Evolutionary conservation across 2,888 invertebrate genomes (phyloP), one percentile per base, ranked within the genome.

Genomic region (Caenorhabditis zanzibari): DNA sequence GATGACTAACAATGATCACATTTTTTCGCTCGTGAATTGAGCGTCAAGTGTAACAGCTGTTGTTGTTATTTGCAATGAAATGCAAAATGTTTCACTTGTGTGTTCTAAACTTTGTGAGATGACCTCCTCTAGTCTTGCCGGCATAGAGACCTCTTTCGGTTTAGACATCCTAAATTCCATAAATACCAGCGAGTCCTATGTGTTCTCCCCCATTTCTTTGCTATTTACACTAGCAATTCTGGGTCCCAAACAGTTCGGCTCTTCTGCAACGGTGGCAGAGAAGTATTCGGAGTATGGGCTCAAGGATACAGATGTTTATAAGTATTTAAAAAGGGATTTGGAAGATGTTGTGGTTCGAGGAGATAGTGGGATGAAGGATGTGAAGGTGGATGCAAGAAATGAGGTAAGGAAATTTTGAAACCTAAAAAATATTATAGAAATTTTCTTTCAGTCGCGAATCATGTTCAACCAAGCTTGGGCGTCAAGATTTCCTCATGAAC

Each of bases 121-220:
- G 75, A 54, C 38, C 56, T 41, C 49, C 26, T 22, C 64, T 38
- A 59, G 44, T 35, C 44, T 61, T 24, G 22, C 49, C 22, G 75
- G 75, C 16, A n/a, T 75, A 9, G 75, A 75, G 16, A 68, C 75
- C 14, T 68, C 75, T 22, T 75, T 75, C 24, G 75, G 75, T 7
- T 12, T 75, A 1, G 28, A 75, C 10, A 4, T 75, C n/a, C 58
- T 75, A 5, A 68, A 68, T 24, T 41, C 66, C 4, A 26, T 56
- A 24, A 56, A 38, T 5, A 2, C 16, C n/a, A 58, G 68, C n/a
- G 35, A 75, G n/a, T 38, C 64, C 5, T 75, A 58, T 49, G 66
- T 68, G 12, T 59, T 75, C 38, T 75, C 75, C 32, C 75, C 75
- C 0, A 56, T 75, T 7, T 44, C 75, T 1, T 6, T 66, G 24